Evolutionary conservation across 2,888 invertebrate species (phyloP).

Genomic region (Diogma glabrata): DNA sequence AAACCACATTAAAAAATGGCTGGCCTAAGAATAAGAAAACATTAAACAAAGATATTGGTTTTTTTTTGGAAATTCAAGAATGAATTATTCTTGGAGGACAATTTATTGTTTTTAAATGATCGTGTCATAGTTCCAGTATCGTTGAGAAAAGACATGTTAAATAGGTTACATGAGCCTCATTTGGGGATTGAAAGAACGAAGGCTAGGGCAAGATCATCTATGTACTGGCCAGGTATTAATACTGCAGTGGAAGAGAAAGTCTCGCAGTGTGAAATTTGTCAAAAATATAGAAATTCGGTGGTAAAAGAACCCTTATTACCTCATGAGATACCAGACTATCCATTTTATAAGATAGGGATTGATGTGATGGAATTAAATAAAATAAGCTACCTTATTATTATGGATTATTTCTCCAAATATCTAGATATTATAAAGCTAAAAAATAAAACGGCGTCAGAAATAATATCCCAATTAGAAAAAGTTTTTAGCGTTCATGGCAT

Average conservation of each 20-base stretch:
- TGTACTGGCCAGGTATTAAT: no score
- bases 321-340: slow-evolving; percentile 9
- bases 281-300: slow-evolving; percentile 6
- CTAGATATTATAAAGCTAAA: slow-evolving; percentile 12
- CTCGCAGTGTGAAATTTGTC: slow-evolving; percentile 7
- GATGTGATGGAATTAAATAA: slow-evolving; percentile 10
- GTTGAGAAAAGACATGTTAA: no score
- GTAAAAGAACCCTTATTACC: slow-evolving; percentile 10
- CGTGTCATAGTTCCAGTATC: no score
- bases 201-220: neutral
- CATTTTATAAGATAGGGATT: slow-evolving; percentile 11
- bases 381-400: slow-evolving; percentile 14
- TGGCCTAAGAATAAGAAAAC: no score
- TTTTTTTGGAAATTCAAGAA: no score
- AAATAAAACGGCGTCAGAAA: slow-evolving; percentile 6
- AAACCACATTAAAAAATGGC: no score
- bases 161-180: neutral
- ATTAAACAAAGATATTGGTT: no score
- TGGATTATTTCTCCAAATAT: slow-evolving; percentile 17
- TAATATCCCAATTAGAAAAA: slow-evolving; percentile 13
- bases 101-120: no score
- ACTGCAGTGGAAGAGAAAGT: no score
- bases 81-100: no score
- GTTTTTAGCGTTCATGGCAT: slow-evolving; percentile 14
- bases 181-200: slow-evolving; percentile 9